Percentiles rank a stretch among this genome's conserved stretches.
Conservation (phyloP, 2,888 invertebrate genomes). For the Nowickia ferox region DNA sequence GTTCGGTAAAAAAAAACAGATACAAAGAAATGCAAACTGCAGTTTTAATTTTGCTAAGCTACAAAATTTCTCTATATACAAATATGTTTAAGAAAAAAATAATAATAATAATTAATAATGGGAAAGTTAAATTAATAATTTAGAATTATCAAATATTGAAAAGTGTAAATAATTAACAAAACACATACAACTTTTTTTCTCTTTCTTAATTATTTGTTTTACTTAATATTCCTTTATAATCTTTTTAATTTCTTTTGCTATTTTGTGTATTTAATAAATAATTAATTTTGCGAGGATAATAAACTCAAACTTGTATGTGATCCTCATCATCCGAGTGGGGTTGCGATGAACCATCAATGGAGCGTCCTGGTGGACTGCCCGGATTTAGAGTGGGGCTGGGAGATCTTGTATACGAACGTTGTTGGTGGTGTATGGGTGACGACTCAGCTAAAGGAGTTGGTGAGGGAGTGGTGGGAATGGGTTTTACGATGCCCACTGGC, state of each 20-base stretch:
- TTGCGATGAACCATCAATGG: constrained; percentile 81
- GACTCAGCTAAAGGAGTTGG: constrained; percentile 64
- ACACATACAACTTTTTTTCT: constrained; percentile 31
- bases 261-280: constrained; percentile 36
- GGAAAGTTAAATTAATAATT: constrained; percentile 25
- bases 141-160: neutral
- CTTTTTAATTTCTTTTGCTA: constrained; percentile 49
- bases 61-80: constrained; percentile 1
- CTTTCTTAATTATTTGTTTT: constrained; percentile 32
- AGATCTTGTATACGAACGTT: constrained; percentile 73
- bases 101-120: constrained; percentile 20
- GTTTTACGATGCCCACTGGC: constrained; percentile 65
- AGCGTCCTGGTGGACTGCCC: constrained; percentile 83
- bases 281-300: neutral
- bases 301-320: constrained; percentile 82
- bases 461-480: constrained; percentile 64
- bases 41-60: constrained; percentile 16
- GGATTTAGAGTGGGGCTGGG: constrained; percentile 83
- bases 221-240: constrained; percentile 10
- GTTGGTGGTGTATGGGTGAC: constrained; percentile 45
- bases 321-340: constrained; percentile 83
- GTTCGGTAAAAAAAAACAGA: neutral
- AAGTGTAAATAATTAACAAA: constrained; percentile 49
- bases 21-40: neutral
- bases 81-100: neutral